Conservation (phyloP, 2,888 invertebrate species). For the Aporophyla nigra region DNA sequence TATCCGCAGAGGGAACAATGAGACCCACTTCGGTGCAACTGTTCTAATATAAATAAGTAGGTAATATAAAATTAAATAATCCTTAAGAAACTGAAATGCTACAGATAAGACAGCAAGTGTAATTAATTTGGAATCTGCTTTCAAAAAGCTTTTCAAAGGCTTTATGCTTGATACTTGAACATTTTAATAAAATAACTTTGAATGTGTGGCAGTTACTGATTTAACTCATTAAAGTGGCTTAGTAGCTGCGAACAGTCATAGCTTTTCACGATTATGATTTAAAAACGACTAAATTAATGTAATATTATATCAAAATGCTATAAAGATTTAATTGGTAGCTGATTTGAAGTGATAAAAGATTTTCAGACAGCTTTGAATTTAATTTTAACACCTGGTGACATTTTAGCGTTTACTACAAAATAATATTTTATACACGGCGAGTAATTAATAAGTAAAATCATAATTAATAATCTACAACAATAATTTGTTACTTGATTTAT, state of each 20-base stretch:
- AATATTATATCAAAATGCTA: background rate
- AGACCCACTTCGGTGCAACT: constrained; percentile 62
- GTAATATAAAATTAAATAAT: constrained; percentile 56
- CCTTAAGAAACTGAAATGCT: constrained; percentile 42
- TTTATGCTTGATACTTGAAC: constrained; percentile 18
- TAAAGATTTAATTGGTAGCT: background rate
- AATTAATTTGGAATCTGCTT: constrained; percentile 49
- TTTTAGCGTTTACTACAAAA: background rate
- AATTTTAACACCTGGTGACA: background rate
- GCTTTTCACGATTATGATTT: background rate
- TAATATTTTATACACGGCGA: background rate
- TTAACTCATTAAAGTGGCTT: constrained; percentile 1
- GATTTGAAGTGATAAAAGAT: background rate
- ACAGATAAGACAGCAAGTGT: constrained; percentile 26
- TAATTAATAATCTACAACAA: background rate
- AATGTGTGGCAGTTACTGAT: constrained; percentile 4
- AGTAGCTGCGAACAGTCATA: constrained; percentile 1
- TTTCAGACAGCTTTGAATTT: constrained; percentile 1
- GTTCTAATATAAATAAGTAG: constrained; percentile 58
- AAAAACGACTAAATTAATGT: background rate
- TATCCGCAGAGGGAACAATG: constrained; percentile 71
- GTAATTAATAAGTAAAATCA: background rate
- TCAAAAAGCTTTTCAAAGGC: constrained; percentile 25
- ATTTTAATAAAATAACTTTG: constrained; percentile 13
- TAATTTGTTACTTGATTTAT: background rate